Percentiles rank a stretch among this genome's conserved stretches.
These are phyloP conservation scores for Turnix velox DNA, from an alignment of 2,113 vertebrate genomes.

Conservation along the genomic window DNA sequence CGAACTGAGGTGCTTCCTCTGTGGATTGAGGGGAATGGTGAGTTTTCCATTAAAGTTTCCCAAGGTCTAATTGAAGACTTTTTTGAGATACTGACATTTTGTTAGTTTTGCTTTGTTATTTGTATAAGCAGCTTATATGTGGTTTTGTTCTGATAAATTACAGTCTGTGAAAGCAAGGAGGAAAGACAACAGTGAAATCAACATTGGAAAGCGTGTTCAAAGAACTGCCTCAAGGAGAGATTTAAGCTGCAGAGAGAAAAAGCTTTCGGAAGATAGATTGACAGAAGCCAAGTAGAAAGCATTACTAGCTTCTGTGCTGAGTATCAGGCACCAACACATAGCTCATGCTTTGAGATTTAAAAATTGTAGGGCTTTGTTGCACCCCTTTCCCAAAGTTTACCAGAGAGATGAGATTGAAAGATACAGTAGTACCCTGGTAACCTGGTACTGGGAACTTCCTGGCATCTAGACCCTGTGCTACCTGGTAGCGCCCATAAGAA, in stretches of 20 bases:
- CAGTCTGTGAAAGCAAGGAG: not conserved
- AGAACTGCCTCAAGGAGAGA: not conserved
- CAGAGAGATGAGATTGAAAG: not conserved
- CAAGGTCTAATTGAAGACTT: not conserved
- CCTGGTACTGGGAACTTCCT: not conserved
- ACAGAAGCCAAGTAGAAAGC: not conserved
- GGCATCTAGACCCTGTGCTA: not conserved
- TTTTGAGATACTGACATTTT: not conserved
- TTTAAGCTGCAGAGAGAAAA: not conserved
- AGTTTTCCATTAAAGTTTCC: not conserved
- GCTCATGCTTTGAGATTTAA: not conserved
- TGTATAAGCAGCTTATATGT: not conserved
- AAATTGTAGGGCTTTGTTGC: not conserved
- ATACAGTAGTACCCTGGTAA: not conserved
- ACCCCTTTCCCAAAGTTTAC: not conserved
- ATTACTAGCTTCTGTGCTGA: not conserved
- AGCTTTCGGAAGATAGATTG: not conserved
- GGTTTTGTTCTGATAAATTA: not conserved
- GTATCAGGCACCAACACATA: not conserved
- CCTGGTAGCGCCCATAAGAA: not conserved
- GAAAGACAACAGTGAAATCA: not conserved
- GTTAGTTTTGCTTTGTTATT: conserved; percentile 1
- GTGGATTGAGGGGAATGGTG: not conserved
- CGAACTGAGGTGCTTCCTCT: not conserved
- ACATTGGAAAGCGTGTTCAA: not conserved